phyloP scores from a whole-genome alignment of 2,888 invertebrate genomes.

The Heterodera filipjevi region DNA sequence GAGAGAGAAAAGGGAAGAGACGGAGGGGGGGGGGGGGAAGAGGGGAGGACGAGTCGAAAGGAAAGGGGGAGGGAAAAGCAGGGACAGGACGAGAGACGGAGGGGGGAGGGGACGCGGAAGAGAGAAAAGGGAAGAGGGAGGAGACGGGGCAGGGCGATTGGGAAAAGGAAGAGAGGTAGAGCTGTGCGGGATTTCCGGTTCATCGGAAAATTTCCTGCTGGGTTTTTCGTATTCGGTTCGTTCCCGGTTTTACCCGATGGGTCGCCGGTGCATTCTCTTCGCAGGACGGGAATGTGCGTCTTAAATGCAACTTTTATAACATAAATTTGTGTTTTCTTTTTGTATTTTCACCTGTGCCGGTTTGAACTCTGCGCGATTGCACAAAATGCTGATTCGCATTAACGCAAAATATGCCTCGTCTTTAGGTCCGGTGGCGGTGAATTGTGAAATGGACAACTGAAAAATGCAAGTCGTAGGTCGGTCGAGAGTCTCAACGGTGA shows the following conservation, averaged over 20 bases:
- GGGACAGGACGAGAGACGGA: no score
- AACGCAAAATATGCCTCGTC: conserved; percentile 70
- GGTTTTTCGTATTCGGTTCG: neutral
- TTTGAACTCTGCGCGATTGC: conserved; percentile 97
- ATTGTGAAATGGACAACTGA: conserved; percentile 18
- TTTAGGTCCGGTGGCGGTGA: conserved; percentile 21
- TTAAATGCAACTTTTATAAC: conserved; percentile 66
- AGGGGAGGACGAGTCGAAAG: no score
- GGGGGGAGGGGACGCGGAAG: no score
- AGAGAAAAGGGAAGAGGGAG: no score
- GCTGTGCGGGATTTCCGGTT: no score
- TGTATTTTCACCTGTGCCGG: conserved; percentile 60
- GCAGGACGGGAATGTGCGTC: conserved; percentile 60
- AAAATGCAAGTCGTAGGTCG: neutral
- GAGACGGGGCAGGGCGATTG: no score
- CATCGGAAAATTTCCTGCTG: neutral
- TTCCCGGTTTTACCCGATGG: conserved; percentile 72
- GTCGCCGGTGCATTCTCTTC: conserved; percentile 79
- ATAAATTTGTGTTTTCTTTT: neutral
- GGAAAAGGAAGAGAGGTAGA: no score
- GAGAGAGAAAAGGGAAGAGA: no score
- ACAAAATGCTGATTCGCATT: conserved; percentile 88
- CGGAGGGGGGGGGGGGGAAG: no score
- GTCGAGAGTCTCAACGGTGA: neutral
- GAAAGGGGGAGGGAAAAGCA: no score